These are phyloP conservation scores for Muscicapa adusta DNA, from an alignment of 2,113 vertebrate species.

Conservation along the genomic window DNA sequence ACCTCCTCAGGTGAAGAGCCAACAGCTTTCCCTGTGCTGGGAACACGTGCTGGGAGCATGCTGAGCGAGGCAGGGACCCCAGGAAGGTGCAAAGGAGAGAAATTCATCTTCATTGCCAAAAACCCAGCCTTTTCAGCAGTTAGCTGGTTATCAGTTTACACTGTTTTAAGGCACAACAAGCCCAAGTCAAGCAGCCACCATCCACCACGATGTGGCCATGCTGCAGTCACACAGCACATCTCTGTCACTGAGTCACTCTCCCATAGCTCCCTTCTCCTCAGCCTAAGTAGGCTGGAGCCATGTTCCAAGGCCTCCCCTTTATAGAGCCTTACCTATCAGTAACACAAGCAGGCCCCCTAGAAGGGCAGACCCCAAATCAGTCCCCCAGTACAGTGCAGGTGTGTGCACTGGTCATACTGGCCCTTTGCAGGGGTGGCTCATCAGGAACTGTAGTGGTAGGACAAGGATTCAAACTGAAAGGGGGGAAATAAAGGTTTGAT, in stretches of 20 bases:
- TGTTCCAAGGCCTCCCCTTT: too few relatives aligned
- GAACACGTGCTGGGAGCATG: not conserved
- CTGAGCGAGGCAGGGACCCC: rapidly evolving
- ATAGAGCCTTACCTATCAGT: too few relatives aligned
- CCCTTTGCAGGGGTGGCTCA: not conserved
- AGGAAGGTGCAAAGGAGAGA: not conserved
- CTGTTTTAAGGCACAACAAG: not conserved
- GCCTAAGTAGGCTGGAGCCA: not conserved
- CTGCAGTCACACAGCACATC: not conserved
- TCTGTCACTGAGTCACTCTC: not conserved
- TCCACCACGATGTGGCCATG: rapidly evolving
- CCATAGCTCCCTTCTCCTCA: not conserved
- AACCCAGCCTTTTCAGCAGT: too few relatives aligned
- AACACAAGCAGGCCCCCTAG: rapidly evolving
- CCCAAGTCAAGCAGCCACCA: not conserved
- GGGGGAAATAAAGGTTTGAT: not conserved
- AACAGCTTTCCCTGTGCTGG: not conserved
- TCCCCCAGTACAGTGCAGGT: not conserved
- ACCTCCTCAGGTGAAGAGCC: not conserved
- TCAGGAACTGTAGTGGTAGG: not conserved
- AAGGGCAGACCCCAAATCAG: rapidly evolving
- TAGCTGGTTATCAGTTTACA: too few relatives aligned
- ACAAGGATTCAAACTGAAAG: not conserved
- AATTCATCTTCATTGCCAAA: not conserved
- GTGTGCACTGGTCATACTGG: not conserved